Conservation (phyloP, 1,140 invertebrate species). For the Maniola jurtina region DNA sequence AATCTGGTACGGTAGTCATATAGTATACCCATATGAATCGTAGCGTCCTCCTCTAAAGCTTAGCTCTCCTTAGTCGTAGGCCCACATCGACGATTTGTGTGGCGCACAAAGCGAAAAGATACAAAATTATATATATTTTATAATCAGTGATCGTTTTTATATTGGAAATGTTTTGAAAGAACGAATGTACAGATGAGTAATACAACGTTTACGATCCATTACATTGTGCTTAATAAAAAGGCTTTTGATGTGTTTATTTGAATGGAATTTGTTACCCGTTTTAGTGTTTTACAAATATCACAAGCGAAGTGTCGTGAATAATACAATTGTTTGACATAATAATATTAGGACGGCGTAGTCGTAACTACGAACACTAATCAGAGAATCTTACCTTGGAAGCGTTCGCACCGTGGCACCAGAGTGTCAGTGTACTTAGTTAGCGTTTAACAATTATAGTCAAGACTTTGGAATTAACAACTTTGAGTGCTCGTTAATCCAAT, state of each 20-base stretch:
- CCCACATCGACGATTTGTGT: constrained; percentile 42
- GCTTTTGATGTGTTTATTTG: constrained; percentile 61
- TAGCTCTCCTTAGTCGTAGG: constrained; percentile 50
- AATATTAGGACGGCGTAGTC: constrained; percentile 29
- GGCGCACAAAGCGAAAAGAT: constrained; percentile 56
- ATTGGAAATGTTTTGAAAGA: constrained; percentile 51
- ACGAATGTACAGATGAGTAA: constrained; percentile 51
- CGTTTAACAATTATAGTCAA: constrained; percentile 65
- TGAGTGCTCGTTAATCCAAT: constrained; percentile 74
- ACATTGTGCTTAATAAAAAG: constrained; percentile 39
- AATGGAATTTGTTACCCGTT: constrained; percentile 51
- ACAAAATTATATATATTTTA: constrained; percentile 22
- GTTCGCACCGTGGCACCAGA: constrained; percentile 21
- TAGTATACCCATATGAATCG: constrained; percentile 30
- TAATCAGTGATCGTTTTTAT: constrained; percentile 43
- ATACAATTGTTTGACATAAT: constrained; percentile 6
- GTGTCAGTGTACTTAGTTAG: constrained; percentile 74
- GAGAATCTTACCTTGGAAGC: constrained; percentile 8
- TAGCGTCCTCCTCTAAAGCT: constrained; percentile 51
- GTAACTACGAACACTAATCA: background rate
- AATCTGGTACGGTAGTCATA: constrained; percentile 55
- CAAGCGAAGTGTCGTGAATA: constrained; percentile 10
- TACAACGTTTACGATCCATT: constrained; percentile 38
- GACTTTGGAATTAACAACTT: constrained; percentile 67
- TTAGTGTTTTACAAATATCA: constrained; percentile 49